Evolutionary conservation across 2,888 invertebrate genomes (phyloP), one percentile per base, ranked within the genome.

Genomic region (Eucera pruinosa): DNA sequence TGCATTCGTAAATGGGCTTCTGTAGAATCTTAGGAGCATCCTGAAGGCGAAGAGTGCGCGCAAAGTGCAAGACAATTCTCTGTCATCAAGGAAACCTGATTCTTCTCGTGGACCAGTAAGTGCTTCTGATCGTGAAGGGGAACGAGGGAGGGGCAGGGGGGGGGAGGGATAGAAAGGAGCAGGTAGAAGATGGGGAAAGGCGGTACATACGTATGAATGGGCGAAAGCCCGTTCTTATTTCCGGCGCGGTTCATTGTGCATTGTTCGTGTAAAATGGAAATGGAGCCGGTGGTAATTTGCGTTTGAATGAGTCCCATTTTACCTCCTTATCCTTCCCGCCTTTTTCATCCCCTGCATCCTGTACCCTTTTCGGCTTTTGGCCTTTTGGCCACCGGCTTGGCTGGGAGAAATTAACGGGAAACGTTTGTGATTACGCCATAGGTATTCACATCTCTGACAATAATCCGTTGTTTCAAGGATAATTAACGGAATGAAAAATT

Each of bases 191-290:
- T 2, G n/a, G 50, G 39, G n/a, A n/a, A n/a, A n/a, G n/a, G 6
- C 11, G 43, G 72, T 78, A 75, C 83, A 76, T 70, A 74, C 81
- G 76, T 62, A 60, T 65, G 79, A 81, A 78, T 79, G 52, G 75
- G 18, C 52, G 72, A 75, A 70, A 75, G 79, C 76, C 76, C 81
- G 54, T 83, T 79, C 76, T 83, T 83, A 83, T 83, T 83, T 83
- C 79, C 83, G 73, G 68, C 57, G 71, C 68, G 68, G 73, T 79
- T 76, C 73, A 74, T 64, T 62, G 60, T 70, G 78, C 80, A 78
- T 85, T 85, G 81, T 85, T 85, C 80, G 80, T n/a, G n/a, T 70
- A 60, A 72, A 85, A 83, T 85, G 83, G 80, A 82, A 85, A 83
- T 83, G 75, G 78, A 85, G 64, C 66, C 64, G 55, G 50, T 57